phyloP scores from a whole-genome alignment of 2,888 invertebrate genomes.

The Actias luna region DNA sequence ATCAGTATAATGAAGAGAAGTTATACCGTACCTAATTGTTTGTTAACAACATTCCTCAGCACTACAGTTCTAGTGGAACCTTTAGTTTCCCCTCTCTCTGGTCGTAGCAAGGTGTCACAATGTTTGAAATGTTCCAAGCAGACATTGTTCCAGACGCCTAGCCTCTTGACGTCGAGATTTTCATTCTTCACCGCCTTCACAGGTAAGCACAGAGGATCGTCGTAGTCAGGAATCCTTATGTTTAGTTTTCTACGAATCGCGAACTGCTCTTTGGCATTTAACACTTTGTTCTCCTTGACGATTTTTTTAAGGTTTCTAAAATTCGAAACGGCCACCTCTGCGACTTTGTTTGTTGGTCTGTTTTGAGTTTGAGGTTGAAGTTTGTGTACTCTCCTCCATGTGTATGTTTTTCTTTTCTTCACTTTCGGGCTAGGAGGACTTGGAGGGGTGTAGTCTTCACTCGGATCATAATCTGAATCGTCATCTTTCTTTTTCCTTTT shows the following conservation, averaged over 20 bases:
- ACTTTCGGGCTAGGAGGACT: conserved; percentile 34
- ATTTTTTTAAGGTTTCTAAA: conserved; percentile 22
- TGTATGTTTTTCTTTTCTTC: conserved; percentile 27
- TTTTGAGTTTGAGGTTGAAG: neutral
- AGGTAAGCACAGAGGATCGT: conserved; percentile 68
- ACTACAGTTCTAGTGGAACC: conserved; percentile 56
- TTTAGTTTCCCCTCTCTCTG: conserved; percentile 46
- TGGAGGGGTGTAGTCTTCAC: conserved; percentile 38
- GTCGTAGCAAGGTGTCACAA: conserved; percentile 47
- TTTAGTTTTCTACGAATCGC: conserved; percentile 41
- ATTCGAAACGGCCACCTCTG: neutral
- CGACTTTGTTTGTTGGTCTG: neutral
- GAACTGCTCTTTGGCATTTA: conserved; percentile 25
- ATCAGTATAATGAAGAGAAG: too few relatives aligned
- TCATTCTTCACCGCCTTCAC: conserved; percentile 53
- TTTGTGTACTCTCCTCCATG: conserved; percentile 4
- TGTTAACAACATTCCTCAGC: conserved; percentile 58
- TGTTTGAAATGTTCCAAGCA: conserved; percentile 62
- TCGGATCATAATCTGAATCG: conserved; percentile 67
- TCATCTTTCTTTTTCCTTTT: conserved; percentile 48
- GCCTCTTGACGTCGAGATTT: conserved; percentile 44
- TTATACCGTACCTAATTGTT: conserved; percentile 53
- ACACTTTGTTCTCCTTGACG: conserved; percentile 19
- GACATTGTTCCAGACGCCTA: conserved; percentile 64
- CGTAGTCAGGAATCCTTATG: conserved; percentile 65